Evolutionary conservation across 2,888 invertebrate species (phyloP).

Genomic region (Limulus polyphemus): DNA sequence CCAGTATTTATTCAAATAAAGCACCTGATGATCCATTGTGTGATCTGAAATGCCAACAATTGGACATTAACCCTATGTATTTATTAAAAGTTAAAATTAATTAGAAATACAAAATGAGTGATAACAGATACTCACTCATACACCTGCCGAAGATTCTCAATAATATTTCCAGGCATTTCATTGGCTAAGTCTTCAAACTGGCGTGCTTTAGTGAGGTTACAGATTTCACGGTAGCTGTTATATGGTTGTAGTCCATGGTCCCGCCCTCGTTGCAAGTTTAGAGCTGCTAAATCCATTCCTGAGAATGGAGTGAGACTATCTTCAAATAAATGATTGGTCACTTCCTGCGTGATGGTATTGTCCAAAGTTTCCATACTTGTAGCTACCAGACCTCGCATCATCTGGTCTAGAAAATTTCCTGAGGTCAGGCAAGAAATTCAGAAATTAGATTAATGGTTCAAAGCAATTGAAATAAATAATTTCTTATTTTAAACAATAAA

Average conservation of each 20-base stretch:
- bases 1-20: not conserved
- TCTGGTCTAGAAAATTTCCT: constrained; percentile 53
- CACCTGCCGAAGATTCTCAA: constrained; percentile 35
- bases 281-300: constrained; percentile 75
- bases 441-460: no score
- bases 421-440: not conserved
- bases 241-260: constrained; percentile 81
- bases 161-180: constrained; percentile 64
- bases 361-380: constrained; percentile 88
- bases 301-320: constrained; percentile 78
- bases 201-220: constrained; percentile 71
- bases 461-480: no score
- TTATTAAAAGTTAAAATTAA: no score
- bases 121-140: constrained; percentile 30
- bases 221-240: constrained; percentile 78
- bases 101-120: no score
- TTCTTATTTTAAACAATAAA: no score
- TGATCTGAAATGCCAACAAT: not conserved
- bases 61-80: no score
- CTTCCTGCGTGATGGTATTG: constrained; percentile 86
- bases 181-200: constrained; percentile 74
- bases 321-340: constrained; percentile 89
- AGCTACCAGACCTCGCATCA: constrained; percentile 67
- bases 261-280: constrained; percentile 52
- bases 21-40: not conserved